These are phyloP conservation scores for Drosophila flavopinicola DNA, from an alignment of 2,888 invertebrate species.

Conservation along the genomic window DNA sequence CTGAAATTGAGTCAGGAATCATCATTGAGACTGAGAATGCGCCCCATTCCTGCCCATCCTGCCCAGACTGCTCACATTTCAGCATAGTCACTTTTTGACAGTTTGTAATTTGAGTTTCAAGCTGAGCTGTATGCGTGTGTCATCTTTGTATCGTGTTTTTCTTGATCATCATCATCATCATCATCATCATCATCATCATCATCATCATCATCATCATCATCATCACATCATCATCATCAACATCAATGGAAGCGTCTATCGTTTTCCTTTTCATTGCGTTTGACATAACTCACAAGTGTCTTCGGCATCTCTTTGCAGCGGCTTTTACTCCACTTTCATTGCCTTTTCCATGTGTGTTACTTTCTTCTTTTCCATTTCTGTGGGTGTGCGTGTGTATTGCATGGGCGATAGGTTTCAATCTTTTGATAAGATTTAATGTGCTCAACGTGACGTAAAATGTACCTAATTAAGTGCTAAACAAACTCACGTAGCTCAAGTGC, in stretches of 20 bases:
- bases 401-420: constrained; percentile 50
- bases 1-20: constrained; percentile 15
- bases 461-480: constrained; percentile 64
- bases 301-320: constrained; percentile 25
- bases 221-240: constrained; percentile 9
- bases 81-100: constrained; percentile 56
- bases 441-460: constrained; percentile 67
- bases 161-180: constrained; percentile 19
- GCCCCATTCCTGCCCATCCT: too few species aligned
- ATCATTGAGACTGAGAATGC: constrained; percentile 15
- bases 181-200: constrained; percentile 15
- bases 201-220: constrained; percentile 6
- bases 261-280: constrained; percentile 59
- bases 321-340: constrained; percentile 47
- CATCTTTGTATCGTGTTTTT: constrained; percentile 30
- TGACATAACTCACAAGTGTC: constrained; percentile 60
- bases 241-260: constrained; percentile 21
- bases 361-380: constrained; percentile 42
- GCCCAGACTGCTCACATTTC: constrained; percentile 27
- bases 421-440: constrained; percentile 62
- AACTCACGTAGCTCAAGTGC: constrained; percentile 31
- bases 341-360: constrained; percentile 38
- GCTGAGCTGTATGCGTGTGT: constrained; percentile 19
- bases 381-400: constrained; percentile 7
- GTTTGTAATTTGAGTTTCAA: constrained; percentile 55